Conservation (phyloP, 2,888 invertebrate genomes). For the Lithophane ornitopus region DNA sequence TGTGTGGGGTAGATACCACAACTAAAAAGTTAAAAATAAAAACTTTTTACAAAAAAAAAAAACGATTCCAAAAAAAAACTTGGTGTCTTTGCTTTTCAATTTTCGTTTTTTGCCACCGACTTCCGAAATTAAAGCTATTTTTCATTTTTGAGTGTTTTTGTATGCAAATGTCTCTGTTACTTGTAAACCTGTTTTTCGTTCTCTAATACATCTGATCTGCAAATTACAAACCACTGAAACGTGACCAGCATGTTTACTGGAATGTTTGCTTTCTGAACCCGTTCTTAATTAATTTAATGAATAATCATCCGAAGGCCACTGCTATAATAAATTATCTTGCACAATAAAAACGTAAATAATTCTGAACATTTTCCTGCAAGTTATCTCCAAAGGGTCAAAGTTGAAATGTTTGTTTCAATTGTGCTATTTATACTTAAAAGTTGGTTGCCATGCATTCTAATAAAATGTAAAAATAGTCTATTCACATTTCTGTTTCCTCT, state of each 20-base stretch:
- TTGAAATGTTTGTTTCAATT: constrained; percentile 33
- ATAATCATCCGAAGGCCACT: background rate
- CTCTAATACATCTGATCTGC: background rate
- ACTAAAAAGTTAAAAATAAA: too few species aligned
- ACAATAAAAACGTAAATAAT: background rate
- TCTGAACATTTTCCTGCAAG: constrained; percentile 5
- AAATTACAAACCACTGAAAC: background rate
- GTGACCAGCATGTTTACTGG: background rate
- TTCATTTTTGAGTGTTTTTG: too few species aligned
- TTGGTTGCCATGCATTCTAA: background rate
- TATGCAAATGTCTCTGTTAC: too few species aligned
- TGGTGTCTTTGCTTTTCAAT: too few species aligned
- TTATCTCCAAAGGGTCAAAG: constrained; percentile 35
- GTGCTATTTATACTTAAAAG: background rate
- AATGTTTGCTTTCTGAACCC: background rate
- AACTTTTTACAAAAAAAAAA: too few species aligned
- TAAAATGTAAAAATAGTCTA: background rate
- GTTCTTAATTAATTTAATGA: background rate
- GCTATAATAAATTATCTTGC: background rate
- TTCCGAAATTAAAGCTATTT: too few species aligned
- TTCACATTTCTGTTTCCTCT: background rate
- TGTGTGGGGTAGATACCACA: too few species aligned
- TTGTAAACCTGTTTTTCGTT: too few species aligned
- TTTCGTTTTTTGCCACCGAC: too few species aligned
- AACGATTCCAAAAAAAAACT: too few species aligned